Evolutionary conservation across 2,888 invertebrate genomes (phyloP).

Genomic region (Lampropteryx suffumata): DNA sequence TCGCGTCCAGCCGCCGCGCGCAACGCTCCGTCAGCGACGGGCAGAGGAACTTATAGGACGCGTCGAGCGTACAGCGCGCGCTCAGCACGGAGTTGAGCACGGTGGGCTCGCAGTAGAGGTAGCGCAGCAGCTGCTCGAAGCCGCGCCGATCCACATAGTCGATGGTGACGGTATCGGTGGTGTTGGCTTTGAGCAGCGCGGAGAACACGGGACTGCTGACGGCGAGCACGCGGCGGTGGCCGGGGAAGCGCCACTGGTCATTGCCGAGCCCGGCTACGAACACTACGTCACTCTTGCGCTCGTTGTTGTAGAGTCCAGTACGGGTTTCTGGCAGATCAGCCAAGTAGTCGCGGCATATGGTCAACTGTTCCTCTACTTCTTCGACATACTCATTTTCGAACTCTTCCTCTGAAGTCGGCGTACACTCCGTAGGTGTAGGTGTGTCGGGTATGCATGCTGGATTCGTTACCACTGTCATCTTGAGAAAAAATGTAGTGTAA

Average conservation of each 20-base stretch:
- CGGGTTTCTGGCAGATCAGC: conserved; percentile 16
- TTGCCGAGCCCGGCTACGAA: conserved; percentile 85
- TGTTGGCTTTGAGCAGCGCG: conserved; percentile 76
- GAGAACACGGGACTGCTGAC: conserved; percentile 85
- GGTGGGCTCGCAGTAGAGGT: conserved; percentile 85
- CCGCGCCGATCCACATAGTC: conserved; percentile 86
- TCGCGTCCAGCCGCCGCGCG: conserved; percentile 85
- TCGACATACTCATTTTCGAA: conserved; percentile 47
- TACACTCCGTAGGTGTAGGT: conserved; percentile 14
- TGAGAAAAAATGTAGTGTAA: conserved; percentile 45
- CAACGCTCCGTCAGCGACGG: conserved; percentile 87
- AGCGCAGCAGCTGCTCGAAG: conserved; percentile 86
- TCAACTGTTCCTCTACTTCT: conserved; percentile 50
- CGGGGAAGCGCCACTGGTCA: conserved; percentile 87
- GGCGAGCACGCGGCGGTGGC: conserved; percentile 84
- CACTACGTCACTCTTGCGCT: conserved; percentile 83
- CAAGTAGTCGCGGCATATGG: conserved; percentile 12
- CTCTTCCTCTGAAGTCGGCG: conserved; percentile 19
- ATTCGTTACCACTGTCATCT: conserved; percentile 77
- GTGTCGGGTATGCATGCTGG: conserved; percentile 54
- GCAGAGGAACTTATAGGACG: conserved; percentile 89
- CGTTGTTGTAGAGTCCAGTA: conserved; percentile 72
- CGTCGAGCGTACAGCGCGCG: conserved; percentile 87
- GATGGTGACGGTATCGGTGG: conserved; percentile 71
- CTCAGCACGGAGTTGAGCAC: conserved; percentile 84